phyloP scores from a whole-genome alignment of 1,140 invertebrate genomes.

The Araneus ventricosus region DNA sequence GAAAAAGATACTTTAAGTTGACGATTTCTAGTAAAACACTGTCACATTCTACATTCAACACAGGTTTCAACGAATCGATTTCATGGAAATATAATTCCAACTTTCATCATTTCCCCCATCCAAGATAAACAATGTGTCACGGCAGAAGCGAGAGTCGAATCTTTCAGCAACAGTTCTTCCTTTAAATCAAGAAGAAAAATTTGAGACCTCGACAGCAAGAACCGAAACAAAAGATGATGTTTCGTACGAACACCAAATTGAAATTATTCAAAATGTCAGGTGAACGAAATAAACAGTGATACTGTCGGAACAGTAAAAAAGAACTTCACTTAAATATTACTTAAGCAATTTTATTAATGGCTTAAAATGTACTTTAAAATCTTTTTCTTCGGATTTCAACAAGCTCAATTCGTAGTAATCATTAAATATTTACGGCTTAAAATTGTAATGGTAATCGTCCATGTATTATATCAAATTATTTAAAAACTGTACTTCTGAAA shows the following conservation, averaged over 20 bases:
- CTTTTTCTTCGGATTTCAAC: background rate
- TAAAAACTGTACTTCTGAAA: no score
- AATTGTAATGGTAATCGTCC: no score
- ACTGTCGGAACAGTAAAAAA: background rate
- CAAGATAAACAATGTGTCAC: background rate
- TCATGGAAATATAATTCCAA: background rate
- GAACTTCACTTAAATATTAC: background rate
- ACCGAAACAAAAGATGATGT: background rate
- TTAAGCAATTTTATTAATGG: conserved; percentile 2
- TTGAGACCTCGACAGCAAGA: background rate
- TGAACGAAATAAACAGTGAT: background rate
- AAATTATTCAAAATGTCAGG: background rate
- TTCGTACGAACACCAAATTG: background rate
- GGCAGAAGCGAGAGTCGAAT: background rate
- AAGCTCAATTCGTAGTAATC: no score
- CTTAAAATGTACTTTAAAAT: background rate
- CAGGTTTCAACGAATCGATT: background rate
- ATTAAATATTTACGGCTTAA: no score
- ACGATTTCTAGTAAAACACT: background rate
- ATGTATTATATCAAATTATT: no score
- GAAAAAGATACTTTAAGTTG: no score
- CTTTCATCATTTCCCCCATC: background rate
- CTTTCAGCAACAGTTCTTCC: background rate
- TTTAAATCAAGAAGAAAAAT: background rate
- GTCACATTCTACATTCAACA: background rate